Conservation (phyloP, 2,888 invertebrate genomes). For the Leptinotarsa tumamoca region DNA sequence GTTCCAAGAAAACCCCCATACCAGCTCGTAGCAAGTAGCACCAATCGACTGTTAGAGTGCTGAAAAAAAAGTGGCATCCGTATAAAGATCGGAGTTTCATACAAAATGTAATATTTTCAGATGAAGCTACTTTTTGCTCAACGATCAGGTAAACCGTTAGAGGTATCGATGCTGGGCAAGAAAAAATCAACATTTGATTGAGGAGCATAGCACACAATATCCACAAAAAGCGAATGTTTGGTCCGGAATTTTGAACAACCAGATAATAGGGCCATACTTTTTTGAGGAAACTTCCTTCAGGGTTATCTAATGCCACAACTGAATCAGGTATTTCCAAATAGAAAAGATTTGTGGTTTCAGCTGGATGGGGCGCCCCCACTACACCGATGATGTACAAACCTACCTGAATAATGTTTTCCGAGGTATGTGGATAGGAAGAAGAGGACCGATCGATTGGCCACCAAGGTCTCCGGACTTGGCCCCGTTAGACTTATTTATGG, state of each 20-base stretch:
- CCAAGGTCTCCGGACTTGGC: constrained; percentile 39
- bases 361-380: constrained; percentile 38
- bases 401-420: constrained; percentile 34
- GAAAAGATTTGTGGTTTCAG: constrained; percentile 39
- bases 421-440: constrained; percentile 39
- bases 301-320: constrained; percentile 30
- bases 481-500: constrained; percentile 39
- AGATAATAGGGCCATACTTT: constrained; percentile 31
- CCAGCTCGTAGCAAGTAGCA: too few relatives aligned
- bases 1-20: too few relatives aligned
- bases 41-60: too few relatives aligned
- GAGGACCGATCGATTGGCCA: constrained; percentile 40
- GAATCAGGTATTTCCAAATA: constrained; percentile 28
- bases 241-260: neutral
- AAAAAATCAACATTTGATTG: constrained; percentile 30
- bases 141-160: constrained; percentile 30
- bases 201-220: neutral
- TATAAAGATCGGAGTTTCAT: constrained; percentile 30
- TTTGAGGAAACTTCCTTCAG: constrained; percentile 26
- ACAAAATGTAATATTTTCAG: constrained; percentile 28
- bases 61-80: too few relatives aligned
- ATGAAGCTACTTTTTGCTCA: constrained; percentile 26
- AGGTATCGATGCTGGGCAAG: constrained; percentile 28
- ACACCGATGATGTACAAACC: neutral
- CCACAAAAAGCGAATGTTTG: constrained; percentile 29